Evolutionary conservation across 2,888 invertebrate species (phyloP), one percentile per base, ranked within the genome.

Genomic region (Odontomyia ornata): DNA sequence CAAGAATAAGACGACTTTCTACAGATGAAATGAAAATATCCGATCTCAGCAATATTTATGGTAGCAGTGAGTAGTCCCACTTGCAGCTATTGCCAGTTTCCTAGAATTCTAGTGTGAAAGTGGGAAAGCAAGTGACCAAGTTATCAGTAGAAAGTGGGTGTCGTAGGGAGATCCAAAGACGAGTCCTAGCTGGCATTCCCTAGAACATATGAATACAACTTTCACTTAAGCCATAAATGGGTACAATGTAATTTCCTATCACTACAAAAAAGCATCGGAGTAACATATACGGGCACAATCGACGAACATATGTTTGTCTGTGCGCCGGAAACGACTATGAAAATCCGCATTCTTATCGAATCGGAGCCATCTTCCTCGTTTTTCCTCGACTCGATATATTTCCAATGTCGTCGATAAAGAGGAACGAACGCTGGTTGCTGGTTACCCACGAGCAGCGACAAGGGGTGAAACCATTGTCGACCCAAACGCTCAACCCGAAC

Each of bases 161-260:
- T n/a, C n/a, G 52, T 4, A 52, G n/a, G 52, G 13, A n/a, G 7
- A 7, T 43, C 13, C 7, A 52, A 52, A 52, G 18, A 52, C 18
- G 52, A 9, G 9, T 25, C 21, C 11, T 60, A 23, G 57, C 11
- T 36, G 36, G 11, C 65, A 36, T 65, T 36, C 11, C 28, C 25
- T 18, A 56, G 47, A 72, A 18, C 21, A 52, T 28, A 72, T 56
- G 56, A 72, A 72, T 56, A 43, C 52, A 72, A 72, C 71, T 52
- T 72, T 72, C 71, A 72, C 71, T 72, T 72, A 72, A 52, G 71
- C 71, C 56, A 72, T 72, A 72, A 72, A 56, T 56, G 71, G 52
- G 43, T 52, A 72, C 71, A 72, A 72, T 56, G 56, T 72, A 72
- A 72, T 72, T 72, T 72, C 71, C 71, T 27, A 72, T 72, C 71